Evolutionary conservation across 2,888 invertebrate species (phyloP), one percentile per base, ranked within the genome.

Genomic region (Carterocephalus palaemon): DNA sequence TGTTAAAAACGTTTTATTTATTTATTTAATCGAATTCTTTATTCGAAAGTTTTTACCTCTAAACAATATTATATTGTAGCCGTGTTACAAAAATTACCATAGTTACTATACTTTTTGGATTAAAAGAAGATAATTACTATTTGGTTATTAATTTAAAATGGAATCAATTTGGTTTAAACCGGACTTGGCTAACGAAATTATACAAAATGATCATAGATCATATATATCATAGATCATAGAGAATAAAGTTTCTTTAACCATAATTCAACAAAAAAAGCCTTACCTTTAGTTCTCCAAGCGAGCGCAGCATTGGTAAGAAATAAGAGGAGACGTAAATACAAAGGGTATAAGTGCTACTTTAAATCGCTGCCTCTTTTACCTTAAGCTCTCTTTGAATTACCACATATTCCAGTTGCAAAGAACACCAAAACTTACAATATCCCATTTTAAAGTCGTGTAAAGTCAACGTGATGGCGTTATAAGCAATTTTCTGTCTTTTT

Each of bases 161-260:
- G 74, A 69, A 50, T 68, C 80, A 47, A 55, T 81, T 57, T 83
- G 84, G 85, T 69, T 67, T 56, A 74, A 53, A 49, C 54, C 75
- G 8, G 67, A 71, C 48, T 63, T 86, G 48, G 69, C 86, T 10
- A 70, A 79, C 9, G 73, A 71, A 67, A 79, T 88, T 34, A 78
- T 86, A 31, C 70, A 78, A 55, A 72, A 76, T 49, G 65, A 77
- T 46, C 70, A 70, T 54, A 69, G 88, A 59, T 76, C n/a, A n/a
- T n/a, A n/a, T n/a, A n/a, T n/a, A n/a, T n/a, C n/a, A n/a, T n/a
- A n/a, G n/a, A n/a, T n/a, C n/a, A n/a, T n/a, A n/a, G n/a, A n/a
- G n/a, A n/a, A n/a, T n/a, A n/a, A n/a, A n/a, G n/a, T n/a, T n/a
- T n/a, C n/a, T n/a, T n/a, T n/a, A n/a, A n/a, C n/a, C n/a, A n/a